Evolutionary conservation across 2,113 vertebrate species (phyloP), one percentile per base, ranked within the genome.

Genomic region (Proterorhinus semilunaris): DNA sequence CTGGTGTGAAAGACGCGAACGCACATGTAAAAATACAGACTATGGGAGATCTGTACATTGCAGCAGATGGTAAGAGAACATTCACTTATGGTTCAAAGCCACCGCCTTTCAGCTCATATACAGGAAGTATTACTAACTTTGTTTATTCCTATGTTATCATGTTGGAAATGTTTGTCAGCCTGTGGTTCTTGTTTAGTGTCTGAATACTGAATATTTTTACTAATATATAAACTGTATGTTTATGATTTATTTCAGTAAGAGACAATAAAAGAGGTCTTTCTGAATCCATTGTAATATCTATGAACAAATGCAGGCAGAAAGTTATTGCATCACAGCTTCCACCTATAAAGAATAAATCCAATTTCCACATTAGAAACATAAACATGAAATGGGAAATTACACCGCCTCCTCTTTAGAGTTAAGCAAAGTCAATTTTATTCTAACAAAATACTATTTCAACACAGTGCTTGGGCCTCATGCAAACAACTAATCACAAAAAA

Each of bases 1-100:
- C 98, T 99, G 88, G 63, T 1, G 36, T 54, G 27, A 42, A 49
- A 80, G 10, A 54, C 6, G 36, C 16, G 36, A 48, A 53, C n/a
- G 3, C 42, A 44, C 10, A 51, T 11, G 10, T 44, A 57, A 57
- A 49, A 52, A 52, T 45, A 58, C 17, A 21, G 36, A 62, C 59
- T 7, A 15, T 13, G 51, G 17, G 51, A 57, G n/a, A 27, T 16
- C 50, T 0, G 4, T 48, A 61, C 72, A n/a, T 21, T 71, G 68
- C 58, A 65, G 68, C 64, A 81, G 69, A 36, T 68, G 51, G 71
- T 16, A 15, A 42, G 61, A 27, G 48, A 74, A 54, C 48, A 57
- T 68, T 75, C 15, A 12, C 50, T 76, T 74, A 27, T 58, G 61
- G 17, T 6, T 11, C 21, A 55, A 16, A 0, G 9, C 53, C 72